These are phyloP conservation scores for Hofmannophila pseudospretella DNA, from an alignment of 2,888 invertebrate species.

Conservation along the genomic window DNA sequence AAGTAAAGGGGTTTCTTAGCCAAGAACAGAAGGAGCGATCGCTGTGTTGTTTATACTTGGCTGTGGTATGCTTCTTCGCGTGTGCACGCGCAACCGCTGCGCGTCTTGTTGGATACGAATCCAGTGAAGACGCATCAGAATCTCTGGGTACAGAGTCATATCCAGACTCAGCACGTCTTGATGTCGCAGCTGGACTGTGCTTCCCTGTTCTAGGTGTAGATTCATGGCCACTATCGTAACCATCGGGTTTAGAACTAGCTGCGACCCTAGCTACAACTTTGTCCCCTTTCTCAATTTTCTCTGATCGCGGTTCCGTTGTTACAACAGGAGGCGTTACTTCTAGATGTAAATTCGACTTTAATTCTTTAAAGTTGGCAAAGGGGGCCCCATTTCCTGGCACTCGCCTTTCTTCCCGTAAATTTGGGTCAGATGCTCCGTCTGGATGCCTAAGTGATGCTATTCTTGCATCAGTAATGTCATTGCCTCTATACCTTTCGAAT, in stretches of 20 bases:
- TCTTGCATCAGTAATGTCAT: slow-evolving; percentile 73
- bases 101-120: slow-evolving; percentile 79
- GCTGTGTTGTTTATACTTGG: slow-evolving; percentile 83
- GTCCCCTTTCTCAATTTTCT: slow-evolving; percentile 80
- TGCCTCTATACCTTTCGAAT: slow-evolving; percentile 80
- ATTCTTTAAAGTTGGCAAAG: slow-evolving; percentile 75
- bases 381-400: slow-evolving; percentile 81
- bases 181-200: slow-evolving; percentile 87
- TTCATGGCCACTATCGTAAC: slow-evolving; percentile 91
- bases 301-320: slow-evolving; percentile 77
- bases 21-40: slow-evolving; percentile 86
- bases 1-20: slow-evolving; percentile 86
- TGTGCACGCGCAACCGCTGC: slow-evolving; percentile 71
- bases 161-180: slow-evolving; percentile 90
- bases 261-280: slow-evolving; percentile 81
- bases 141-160: slow-evolving; percentile 94
- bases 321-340: slow-evolving; percentile 76
- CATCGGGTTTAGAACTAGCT: slow-evolving; percentile 82
- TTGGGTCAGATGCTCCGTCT: slow-evolving; percentile 95
- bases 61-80: slow-evolving; percentile 74
- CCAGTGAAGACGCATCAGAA: slow-evolving; percentile 91
- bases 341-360: slow-evolving; percentile 67
- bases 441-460: slow-evolving; percentile 90
- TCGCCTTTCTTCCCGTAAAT: slow-evolving; percentile 84
- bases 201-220: slow-evolving; percentile 90